Percentiles rank a stretch among this genome's conserved stretches.
These are phyloP conservation scores for Spodoptera littoralis DNA, from an alignment of 2,888 invertebrate species.

Conservation along the genomic window DNA sequence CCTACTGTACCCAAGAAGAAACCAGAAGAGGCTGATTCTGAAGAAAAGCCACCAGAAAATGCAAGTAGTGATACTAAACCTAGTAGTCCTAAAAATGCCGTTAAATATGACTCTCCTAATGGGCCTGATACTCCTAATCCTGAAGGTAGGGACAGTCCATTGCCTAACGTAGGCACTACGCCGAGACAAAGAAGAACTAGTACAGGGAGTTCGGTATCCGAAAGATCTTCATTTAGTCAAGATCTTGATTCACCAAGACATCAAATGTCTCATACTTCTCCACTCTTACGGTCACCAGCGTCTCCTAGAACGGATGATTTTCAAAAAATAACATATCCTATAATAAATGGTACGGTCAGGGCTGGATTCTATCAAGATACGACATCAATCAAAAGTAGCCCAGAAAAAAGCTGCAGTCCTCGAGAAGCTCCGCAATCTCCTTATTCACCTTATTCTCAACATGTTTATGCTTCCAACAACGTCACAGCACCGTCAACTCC, in stretches of 20 bases:
- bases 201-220: constrained; percentile 94
- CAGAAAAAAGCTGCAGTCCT: constrained; percentile 95
- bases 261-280: constrained; percentile 92
- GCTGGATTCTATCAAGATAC: constrained; percentile 97
- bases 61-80: constrained; percentile 67
- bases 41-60: constrained; percentile 79
- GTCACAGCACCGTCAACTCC: constrained; percentile 76
- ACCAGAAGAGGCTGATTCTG: constrained; percentile 85
- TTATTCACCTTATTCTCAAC: constrained; percentile 83
- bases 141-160: constrained; percentile 82
- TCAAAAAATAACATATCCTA: constrained; percentile 91
- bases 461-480: constrained; percentile 82
- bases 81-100: constrained; percentile 72
- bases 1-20: constrained; percentile 88
- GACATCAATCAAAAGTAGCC: constrained; percentile 94
- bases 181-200: constrained; percentile 92
- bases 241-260: constrained; percentile 93
- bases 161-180: constrained; percentile 72
- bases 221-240: constrained; percentile 93
- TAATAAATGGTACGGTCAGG: constrained; percentile 94
- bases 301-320: constrained; percentile 93
- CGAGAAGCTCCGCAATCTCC: constrained; percentile 90
- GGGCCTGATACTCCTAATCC: constrained; percentile 78
- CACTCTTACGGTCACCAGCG: constrained; percentile 92
- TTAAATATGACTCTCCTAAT: constrained; percentile 80